Evolutionary conservation across 2,113 vertebrate species (phyloP).

Genomic region (Chlorodrepanis virens): DNA sequence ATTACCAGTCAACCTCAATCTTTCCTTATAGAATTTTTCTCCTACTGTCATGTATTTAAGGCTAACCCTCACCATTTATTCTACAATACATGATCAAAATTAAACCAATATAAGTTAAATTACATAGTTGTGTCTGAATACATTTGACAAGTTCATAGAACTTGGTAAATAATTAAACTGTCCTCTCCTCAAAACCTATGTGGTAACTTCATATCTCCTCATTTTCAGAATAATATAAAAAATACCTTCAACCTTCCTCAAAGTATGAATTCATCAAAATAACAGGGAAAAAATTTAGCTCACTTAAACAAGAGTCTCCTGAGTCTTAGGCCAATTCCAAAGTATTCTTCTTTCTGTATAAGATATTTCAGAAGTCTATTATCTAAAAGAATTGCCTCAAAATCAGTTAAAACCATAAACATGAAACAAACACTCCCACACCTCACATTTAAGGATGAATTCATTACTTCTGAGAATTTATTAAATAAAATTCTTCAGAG

Average conservation of each 20-base stretch:
- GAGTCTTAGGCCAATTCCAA: background rate
- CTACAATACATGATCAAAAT: background rate
- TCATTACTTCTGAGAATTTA: background rate
- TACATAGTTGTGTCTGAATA: background rate
- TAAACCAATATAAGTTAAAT: background rate
- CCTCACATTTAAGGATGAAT: background rate
- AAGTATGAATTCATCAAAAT: background rate
- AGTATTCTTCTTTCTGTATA: background rate
- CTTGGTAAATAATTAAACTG: background rate
- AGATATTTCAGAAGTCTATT: background rate
- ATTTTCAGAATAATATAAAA: background rate
- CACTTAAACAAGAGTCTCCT: background rate
- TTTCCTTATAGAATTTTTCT: constrained; percentile 21
- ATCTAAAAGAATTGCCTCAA: background rate
- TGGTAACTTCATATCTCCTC: background rate
- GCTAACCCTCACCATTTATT: background rate
- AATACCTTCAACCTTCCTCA: background rate
- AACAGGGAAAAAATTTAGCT: background rate
- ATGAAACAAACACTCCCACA: background rate
- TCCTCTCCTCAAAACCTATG: background rate
- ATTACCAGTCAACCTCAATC: background rate
- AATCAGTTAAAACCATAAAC: background rate
- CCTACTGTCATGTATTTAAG: background rate
- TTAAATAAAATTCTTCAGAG: background rate
- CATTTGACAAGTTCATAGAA: background rate